Percentiles rank a stretch among this genome's conserved stretches.
These are phyloP conservation scores for Lymantria dispar DNA, from an alignment of 2,888 invertebrate genomes.

Conservation along the genomic window DNA sequence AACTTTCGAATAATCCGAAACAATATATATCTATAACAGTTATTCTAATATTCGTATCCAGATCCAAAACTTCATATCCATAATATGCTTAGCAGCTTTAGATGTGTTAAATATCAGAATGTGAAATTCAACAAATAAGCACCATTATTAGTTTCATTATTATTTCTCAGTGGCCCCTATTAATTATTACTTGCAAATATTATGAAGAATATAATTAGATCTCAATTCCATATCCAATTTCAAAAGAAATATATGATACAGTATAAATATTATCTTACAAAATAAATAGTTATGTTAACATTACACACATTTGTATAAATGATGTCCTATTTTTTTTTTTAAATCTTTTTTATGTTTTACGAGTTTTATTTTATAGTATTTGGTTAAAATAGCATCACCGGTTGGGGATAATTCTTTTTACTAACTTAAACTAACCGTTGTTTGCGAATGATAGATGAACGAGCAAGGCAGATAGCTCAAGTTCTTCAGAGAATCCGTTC, in stretches of 20 bases:
- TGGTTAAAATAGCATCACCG: slow-evolving; percentile 20
- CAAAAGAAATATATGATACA: background rate
- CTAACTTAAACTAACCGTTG: slow-evolving; percentile 18
- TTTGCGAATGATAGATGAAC: slow-evolving; percentile 81
- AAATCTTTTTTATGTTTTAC: background rate
- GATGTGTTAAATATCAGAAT: no score
- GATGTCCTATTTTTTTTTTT: background rate
- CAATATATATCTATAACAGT: no score
- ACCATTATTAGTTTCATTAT: no score
- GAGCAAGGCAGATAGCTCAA: slow-evolving; percentile 94
- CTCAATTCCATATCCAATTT: no score
- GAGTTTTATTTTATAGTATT: slow-evolving; percentile 12
- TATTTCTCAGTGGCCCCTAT: no score
- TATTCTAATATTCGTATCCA: no score
- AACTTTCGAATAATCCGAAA: no score
- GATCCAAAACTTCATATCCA: no score
- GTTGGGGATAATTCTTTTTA: slow-evolving; percentile 8
- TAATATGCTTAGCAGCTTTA: no score
- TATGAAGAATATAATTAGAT: no score
- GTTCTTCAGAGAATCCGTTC: slow-evolving; percentile 95
- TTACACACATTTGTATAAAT: background rate
- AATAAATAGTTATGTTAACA: background rate
- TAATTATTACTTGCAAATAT: no score
- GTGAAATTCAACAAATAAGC: no score
- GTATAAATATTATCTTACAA: slow-evolving; percentile 1